Base-by-base conservation (phyloP, 1,140 invertebrate species). In the Xylocopa sonorina region DNA sequence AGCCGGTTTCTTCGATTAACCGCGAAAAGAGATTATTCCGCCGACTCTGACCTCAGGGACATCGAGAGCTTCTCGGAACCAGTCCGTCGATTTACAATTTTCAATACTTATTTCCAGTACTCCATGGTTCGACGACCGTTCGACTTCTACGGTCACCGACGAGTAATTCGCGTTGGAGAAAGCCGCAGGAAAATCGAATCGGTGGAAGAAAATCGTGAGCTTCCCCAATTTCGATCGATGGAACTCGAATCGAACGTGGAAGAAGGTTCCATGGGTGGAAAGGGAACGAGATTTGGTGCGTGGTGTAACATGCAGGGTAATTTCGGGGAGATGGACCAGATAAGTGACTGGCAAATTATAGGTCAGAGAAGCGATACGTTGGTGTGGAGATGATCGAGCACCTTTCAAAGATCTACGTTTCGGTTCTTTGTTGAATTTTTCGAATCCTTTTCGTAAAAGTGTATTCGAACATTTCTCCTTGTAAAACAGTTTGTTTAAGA, bases 81-180 rank as follows among this genome's bases (percentile, higher is more conserved):
- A 5, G 24, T 10, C 51, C 21, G 74, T 41, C 24, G 53, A 48
- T 69, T 41, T 50, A 71, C 75, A 69, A 78, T 78, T 71, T 78
- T 71, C 75, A 38, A 78, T 78, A 78, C 71, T 78, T 78, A 78
- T 68, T 71, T 57, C 29, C 75, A 60, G 16, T 58, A 41, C 62
- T 57, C 27, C n/a, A 38, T 24, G 32, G 29, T n/a, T 27, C 18
- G 57, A n/a, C 43, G 53, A 16, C 21, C 21, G 71, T 18, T 73
- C 57, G 43, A 27, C 41, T 73, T 73, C 48, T 48, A 12, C 32
- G 10, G 24, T 5, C 38, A 53, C 41, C 60, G 55, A 48, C 29
- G 48, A 57, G 57, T 69, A 69, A 77, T 69, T 69, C 50, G 63
- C 29, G 10, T 5, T 9, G 29, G 32, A 41, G 27, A 12, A 32